These are phyloP conservation scores for Meandrina meandrites DNA, from an alignment of 92 coral and sea anemone genomes.

Conservation along the genomic window DNA sequence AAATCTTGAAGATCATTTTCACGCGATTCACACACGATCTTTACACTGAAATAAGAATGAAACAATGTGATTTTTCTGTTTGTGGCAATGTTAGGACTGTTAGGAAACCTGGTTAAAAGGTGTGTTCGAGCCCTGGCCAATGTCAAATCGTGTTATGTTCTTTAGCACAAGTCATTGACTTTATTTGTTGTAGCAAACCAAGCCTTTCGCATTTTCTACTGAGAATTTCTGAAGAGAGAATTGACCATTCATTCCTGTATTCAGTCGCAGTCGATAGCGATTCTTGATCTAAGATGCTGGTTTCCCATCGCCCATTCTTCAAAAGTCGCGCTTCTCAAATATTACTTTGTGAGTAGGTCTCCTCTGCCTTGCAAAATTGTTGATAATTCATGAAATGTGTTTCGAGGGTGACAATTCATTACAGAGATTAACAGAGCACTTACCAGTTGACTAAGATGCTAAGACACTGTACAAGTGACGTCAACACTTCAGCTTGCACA, in stretches of 20 bases:
- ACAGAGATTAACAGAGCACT: neutral
- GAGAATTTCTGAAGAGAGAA: too few species aligned
- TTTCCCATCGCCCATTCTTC: too few species aligned
- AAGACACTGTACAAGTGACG: conserved; percentile 56
- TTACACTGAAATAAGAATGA: conserved; percentile 52
- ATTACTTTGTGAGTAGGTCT: too few species aligned
- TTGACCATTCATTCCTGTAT: too few species aligned
- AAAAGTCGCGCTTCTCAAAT: too few species aligned
- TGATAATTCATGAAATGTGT: neutral
- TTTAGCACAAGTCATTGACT: too few species aligned
- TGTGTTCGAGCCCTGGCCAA: too few species aligned
- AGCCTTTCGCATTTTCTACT: too few species aligned
- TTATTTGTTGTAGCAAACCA: too few species aligned
- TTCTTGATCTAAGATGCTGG: too few species aligned
- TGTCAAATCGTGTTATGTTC: neutral
- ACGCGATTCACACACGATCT: conserved; percentile 58
- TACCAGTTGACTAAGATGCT: conserved; percentile 39
- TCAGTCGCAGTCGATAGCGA: too few species aligned
- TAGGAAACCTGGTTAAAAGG: neutral
- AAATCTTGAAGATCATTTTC: conserved; percentile 62
- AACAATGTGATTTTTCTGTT: neutral
- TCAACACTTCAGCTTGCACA: conserved; percentile 81
- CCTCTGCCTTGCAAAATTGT: neutral
- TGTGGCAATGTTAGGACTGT: neutral
- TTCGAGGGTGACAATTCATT: neutral